Base-by-base conservation (phyloP, 2,888 invertebrate genomes). In the Luperina testacea region DNA sequence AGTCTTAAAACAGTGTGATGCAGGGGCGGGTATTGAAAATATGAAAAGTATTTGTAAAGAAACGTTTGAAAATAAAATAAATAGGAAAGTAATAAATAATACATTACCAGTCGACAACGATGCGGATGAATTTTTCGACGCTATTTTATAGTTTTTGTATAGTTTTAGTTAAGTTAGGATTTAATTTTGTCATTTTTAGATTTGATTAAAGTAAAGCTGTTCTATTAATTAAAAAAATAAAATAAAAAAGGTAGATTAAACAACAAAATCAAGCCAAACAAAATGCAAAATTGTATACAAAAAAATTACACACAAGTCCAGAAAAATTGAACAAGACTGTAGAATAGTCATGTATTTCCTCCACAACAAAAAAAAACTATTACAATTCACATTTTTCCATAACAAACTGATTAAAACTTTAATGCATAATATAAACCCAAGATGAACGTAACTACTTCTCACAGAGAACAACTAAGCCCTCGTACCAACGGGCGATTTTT, bases 371-470 rank as follows among this genome's bases (percentile, higher is more conserved):
- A 42, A 45, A 17, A 13, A 61, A 8, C 20, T 15, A 8, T 15
- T 38, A 24, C 2, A 45, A 27, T 71, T 24, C 15, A 57, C 27
- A 64, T 32, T 72, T 79, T 78, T 78, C 27, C 24, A 1, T n/a
- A 38, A 75, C 17, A 81, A 81, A 75, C 67, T 75, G 61, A 75
- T 64, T 78, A 72, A 71, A 77, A 82, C 70, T 77, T 77, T 24
- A 77, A 82, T 77, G 82, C 70, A 81, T 81, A 82, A 81, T 61
- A 82, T 77, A 76, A 80, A 20, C 24, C 63, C 24, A 42, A 63
- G 75, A 63, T 69, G 65, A 71, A 77, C 45, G 53, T 57, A 45
- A 73, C 64, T 61, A 65, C 38, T n/a, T 24, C 24, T 64, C 64
- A 15, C 27, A 42, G 15, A 68, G n/a, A 51, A 20, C n/a, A 53